Base-by-base conservation (phyloP, 92 coral and sea anemone species). In the Epizoanthus illoricatus region DNA sequence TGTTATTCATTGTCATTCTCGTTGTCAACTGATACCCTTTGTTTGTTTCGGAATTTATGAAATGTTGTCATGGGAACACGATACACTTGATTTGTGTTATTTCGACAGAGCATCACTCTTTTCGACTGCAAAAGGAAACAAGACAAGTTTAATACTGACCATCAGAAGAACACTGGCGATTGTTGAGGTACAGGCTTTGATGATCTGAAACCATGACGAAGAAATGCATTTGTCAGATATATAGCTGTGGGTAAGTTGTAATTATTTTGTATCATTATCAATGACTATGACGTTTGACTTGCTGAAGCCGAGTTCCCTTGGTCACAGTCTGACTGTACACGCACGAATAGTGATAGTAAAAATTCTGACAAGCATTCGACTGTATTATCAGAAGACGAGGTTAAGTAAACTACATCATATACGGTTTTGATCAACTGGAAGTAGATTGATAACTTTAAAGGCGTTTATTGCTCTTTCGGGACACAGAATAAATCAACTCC, bases 191-290 rank as follows among this genome's bases (percentile, higher is more conserved):
- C 62, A 3, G 7, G 33, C 18, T 0, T 33, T 63, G 43, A 6
- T 41, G 8, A 11, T 18, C 19, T 75, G 56, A 40, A 63, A 65
- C 40, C 21, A 91, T 90, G 92, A 91, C 92, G 69, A 94, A 93
- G 91, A 97, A 97, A 87, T 97, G 99, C 71, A 97, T 97, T 59
- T 97, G 99, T 58, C 94, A 97, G 88, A 87, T 97, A 58, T 97
- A 98, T 82, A 88, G 88, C 69, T 97, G 99, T 80, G 99, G 99
- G 99, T 97, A 87, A 87, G 97, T 90, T n/a, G 5, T 39, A 49
- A 49, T 49, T 45, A 18, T 57, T 75, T 65, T 17, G 71, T 68
- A 45, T 69, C 15, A 43, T 2, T 65, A 40, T 73, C 3, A n/a
- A n/a, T 21, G 20, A 62, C 6, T 28, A 18, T 24, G 33, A 65